phyloP scores from a whole-genome alignment of 2,113 vertebrate genomes.

The Artemisiospiza belli region DNA sequence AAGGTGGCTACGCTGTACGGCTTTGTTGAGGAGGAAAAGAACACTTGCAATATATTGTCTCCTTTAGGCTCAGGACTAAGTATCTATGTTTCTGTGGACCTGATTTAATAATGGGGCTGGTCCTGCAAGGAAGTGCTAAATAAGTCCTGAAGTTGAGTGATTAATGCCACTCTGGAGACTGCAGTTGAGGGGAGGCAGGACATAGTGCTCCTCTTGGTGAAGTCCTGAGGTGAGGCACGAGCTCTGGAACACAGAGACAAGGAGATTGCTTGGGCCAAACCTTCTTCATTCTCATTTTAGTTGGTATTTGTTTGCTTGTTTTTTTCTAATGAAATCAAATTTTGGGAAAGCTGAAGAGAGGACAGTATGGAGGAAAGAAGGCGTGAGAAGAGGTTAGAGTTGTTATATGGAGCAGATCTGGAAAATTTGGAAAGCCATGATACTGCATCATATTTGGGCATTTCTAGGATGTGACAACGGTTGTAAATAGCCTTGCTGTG shows the following conservation, averaged over 20 bases:
- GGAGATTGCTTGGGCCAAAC: not conserved
- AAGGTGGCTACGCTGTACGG: not conserved
- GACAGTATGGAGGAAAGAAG: not conserved
- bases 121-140: not conserved
- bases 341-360: not conserved
- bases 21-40: not conserved
- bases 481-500: not conserved
- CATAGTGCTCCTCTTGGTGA: accelerated
- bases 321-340: not conserved
- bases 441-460: not conserved
- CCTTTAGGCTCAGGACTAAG: not conserved
- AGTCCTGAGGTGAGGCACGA: not conserved
- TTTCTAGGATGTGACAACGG: not conserved
- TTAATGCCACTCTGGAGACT: not conserved
- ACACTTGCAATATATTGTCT: not conserved
- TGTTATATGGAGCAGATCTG: not conserved
- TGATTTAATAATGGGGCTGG: not conserved
- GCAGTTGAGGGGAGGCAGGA: not conserved
- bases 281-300: not conserved
- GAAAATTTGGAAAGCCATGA: not conserved
- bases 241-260: not conserved
- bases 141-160: not conserved
- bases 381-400: not conserved
- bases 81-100: not conserved
- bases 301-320: not conserved